Evolutionary conservation across 2,113 vertebrate genomes (phyloP).

Genomic region (Oreochromis aureus): DNA sequence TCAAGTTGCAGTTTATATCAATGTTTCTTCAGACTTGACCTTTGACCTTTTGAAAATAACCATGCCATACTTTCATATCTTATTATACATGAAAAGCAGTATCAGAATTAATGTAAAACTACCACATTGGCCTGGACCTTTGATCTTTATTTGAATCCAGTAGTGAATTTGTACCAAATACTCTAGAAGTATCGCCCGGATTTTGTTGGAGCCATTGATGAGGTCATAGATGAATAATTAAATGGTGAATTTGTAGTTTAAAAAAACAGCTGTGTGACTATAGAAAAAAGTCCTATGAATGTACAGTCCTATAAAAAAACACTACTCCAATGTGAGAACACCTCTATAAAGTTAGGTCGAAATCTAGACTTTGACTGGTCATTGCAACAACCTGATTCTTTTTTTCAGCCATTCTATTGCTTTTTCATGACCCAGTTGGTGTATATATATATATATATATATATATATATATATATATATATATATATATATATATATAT

Average conservation of each 20-base stretch:
- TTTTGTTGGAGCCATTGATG: not conserved
- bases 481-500: not conserved
- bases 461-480: not conserved
- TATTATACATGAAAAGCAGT: not conserved
- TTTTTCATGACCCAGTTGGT: not conserved
- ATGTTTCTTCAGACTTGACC: not conserved
- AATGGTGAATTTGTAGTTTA: not conserved
- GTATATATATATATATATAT: too few species aligned
- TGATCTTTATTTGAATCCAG: not conserved
- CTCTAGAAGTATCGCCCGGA: not conserved
- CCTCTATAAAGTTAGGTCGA: not conserved
- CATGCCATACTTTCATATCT: not conserved
- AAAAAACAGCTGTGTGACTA: not conserved
- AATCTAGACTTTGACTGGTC: not conserved
- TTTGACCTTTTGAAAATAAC: not conserved
- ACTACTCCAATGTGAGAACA: not conserved
- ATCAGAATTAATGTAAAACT: not conserved
- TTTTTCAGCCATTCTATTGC: not conserved
- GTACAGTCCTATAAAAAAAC: not conserved
- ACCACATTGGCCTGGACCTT: not conserved
- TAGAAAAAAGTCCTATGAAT: not conserved
- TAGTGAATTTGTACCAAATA: not conserved
- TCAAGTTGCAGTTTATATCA: not conserved
- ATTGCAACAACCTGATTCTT: not conserved
- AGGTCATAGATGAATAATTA: not conserved